These are phyloP conservation scores for Azemiops feae DNA, from an alignment of 2,113 vertebrate genomes.

Conservation along the genomic window DNA sequence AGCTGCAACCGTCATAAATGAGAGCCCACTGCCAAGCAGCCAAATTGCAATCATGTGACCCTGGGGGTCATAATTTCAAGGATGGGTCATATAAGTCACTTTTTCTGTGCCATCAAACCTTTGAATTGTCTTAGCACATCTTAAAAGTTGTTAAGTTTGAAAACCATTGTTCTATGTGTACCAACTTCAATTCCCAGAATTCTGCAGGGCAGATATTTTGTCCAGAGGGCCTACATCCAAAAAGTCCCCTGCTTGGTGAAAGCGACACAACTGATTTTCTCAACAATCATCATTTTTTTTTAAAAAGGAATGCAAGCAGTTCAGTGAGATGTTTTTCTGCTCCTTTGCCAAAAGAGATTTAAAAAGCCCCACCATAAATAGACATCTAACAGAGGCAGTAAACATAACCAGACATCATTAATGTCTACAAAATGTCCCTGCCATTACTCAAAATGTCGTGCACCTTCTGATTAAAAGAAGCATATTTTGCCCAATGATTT, in stretches of 20 bases:
- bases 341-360: neutral
- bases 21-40: neutral
- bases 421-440: constrained; percentile 2
- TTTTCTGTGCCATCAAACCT: neutral
- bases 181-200: neutral
- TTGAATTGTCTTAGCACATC: neutral
- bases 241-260: neutral
- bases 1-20: neutral
- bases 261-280: neutral
- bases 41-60: neutral
- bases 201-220: neutral
- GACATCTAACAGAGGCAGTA: neutral
- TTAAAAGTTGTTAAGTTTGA: neutral
- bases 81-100: neutral
- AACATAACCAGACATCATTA: neutral
- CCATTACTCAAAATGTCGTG: neutral
- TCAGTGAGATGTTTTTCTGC: neutral
- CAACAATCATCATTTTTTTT: neutral
- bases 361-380: neutral
- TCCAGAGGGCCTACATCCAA: neutral
- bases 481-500: constrained; percentile 30
- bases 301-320: neutral
- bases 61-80: neutral
- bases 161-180: neutral
- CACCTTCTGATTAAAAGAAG: neutral